phyloP scores from a whole-genome alignment of 2,113 vertebrate species.

The Stegastes partitus region DNA sequence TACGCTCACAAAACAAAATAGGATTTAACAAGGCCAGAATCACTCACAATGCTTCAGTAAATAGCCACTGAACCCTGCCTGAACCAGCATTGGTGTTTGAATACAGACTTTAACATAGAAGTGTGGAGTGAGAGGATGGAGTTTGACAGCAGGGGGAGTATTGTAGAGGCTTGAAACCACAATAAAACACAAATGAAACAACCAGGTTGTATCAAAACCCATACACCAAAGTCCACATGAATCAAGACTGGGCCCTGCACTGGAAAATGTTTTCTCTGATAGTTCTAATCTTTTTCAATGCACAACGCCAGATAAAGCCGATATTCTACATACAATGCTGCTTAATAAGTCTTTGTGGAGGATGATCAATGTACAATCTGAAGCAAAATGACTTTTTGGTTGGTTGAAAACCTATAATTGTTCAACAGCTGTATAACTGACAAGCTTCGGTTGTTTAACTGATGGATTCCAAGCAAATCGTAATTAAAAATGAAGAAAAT shows the following conservation, averaged over 20 bases:
- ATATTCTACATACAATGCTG: background rate
- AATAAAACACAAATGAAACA: slow-evolving; percentile 31
- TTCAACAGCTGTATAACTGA: background rate
- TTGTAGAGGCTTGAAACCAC: background rate
- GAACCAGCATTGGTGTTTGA: slow-evolving; percentile 47
- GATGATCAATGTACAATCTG: background rate
- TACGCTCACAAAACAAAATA: slow-evolving; percentile 83
- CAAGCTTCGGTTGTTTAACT: background rate
- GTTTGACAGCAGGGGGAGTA: slow-evolving; percentile 25
- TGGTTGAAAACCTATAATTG: too few species aligned
- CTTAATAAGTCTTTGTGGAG: background rate
- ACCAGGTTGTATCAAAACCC: slow-evolving; percentile 10
- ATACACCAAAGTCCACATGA: background rate
- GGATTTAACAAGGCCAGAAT: slow-evolving; percentile 83
- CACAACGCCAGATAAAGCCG: too few species aligned
- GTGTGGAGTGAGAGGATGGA: slow-evolving; percentile 26
- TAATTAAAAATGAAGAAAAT: too few species aligned
- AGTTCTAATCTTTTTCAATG: too few species aligned
- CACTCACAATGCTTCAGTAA: slow-evolving; percentile 72
- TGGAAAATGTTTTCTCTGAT: background rate
- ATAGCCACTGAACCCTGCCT: slow-evolving; percentile 67
- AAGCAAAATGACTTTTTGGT: too few species aligned
- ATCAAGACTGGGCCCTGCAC: background rate
- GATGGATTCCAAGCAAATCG: too few species aligned
- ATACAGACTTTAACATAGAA: slow-evolving; percentile 46